Evolutionary conservation across 2,113 vertebrate species (phyloP), one percentile per base, ranked within the genome.

Genomic region (Atractosteus spatula): DNA sequence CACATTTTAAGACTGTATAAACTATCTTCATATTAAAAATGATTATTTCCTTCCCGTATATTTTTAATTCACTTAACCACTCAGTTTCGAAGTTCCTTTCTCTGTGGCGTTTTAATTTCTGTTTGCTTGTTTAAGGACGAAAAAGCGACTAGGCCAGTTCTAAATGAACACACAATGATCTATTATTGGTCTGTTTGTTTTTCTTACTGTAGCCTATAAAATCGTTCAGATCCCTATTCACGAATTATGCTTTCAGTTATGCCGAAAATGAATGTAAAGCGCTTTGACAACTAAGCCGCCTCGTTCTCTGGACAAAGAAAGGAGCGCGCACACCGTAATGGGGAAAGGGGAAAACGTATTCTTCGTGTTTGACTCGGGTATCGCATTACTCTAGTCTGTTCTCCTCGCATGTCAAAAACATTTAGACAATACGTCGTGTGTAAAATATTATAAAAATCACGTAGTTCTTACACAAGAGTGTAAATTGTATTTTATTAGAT

Each of bases 241-340:
- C 54, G 7, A 29, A 16, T 29, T 17, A 51, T 17, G 3, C n/a
- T 17, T 16, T 67, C 51, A 51, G 43, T 47, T 3, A 54, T 67
- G 7, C 4, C 3, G 16, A 67, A 55, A 55, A 17, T 44, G 54
- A 29, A 47, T 51, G 44, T 67, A 11, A 51, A 54, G 47, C 17
- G 8, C n/a, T 68, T 51, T 51, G 66, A 68, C 47, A 51, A 55
- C 66, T 54, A 51, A 7, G 8, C 66, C 29, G 10, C 8, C n/a
- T 11, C 43, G 8, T 13, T 41, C 13, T 5, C 16, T 14, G 41
- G 13, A n/a, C 56, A 14, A n/a, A 12, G 56, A 59, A 59, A 13
- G 61, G 12, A 72, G 41, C 17, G 70, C 41, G 65, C 68, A 72
- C 64, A 71, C 12, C 7, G 41, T 55, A 71, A 71, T 71, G 57